Conservation (phyloP, 2,888 invertebrate genomes). For the Macrosiphum euphorbiae region DNA sequence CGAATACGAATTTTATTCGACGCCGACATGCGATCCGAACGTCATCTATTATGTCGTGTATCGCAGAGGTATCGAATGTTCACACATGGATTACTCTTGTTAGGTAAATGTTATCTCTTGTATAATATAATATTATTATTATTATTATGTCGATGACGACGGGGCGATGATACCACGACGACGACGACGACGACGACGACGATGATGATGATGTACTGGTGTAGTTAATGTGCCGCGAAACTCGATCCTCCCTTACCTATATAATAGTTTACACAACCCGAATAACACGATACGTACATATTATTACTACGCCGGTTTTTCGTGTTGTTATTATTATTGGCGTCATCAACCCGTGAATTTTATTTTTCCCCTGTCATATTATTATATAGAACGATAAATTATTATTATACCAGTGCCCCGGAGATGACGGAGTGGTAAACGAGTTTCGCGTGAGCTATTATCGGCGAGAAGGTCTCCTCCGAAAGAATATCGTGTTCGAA, state of each 20-base stretch:
- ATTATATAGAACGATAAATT: neutral
- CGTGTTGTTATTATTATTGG: neutral
- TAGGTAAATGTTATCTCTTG: neutral
- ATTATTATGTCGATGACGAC: neutral
- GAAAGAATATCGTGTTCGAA: neutral
- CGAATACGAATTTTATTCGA: neutral
- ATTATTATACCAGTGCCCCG: neutral
- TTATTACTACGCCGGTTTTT: neutral
- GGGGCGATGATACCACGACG: too few relatives aligned
- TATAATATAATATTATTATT: neutral
- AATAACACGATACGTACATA: neutral
- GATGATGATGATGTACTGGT: neutral
- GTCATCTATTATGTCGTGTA: neutral
- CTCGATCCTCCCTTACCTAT: slow-evolving; percentile 1
- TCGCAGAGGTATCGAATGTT: slow-evolving; percentile 26
- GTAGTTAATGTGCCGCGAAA: slow-evolving; percentile 47
- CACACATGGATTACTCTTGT: slow-evolving; percentile 37
- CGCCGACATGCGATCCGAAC: neutral
- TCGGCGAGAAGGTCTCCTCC: neutral
- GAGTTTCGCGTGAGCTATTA: neutral
- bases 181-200: neutral
- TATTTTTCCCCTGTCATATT: neutral
- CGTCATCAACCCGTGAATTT: neutral
- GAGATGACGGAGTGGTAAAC: neutral
- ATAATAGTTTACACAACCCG: neutral